Conservation (phyloP, 2,113 vertebrate species). For the Cyanoderma ruficeps region DNA sequence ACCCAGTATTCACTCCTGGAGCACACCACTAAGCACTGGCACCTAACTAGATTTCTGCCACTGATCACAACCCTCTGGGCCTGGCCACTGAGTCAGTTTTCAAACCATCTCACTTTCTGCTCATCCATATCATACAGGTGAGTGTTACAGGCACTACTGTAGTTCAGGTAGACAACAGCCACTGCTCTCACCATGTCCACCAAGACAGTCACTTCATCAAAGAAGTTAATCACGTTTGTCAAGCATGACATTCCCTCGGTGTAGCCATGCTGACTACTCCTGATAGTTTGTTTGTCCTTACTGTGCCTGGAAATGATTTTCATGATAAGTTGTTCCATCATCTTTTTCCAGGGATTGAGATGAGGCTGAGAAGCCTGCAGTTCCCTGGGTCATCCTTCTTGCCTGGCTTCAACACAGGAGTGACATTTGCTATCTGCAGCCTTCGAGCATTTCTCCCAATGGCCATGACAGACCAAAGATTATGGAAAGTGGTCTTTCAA, state of each 20-base stretch:
- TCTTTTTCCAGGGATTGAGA: accelerated
- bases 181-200: background rate
- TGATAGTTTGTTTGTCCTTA: background rate
- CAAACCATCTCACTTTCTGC: background rate
- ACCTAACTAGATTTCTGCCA: background rate
- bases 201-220: background rate
- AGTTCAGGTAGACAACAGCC: background rate
- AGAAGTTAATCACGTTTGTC: background rate
- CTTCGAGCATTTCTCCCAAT: accelerated
- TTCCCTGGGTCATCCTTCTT: background rate
- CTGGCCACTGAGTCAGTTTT: background rate
- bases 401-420: background rate
- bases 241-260: background rate
- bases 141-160: background rate
- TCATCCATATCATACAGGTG: background rate
- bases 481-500: background rate
- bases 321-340: background rate
- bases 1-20: accelerated
- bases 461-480: background rate
- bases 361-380: background rate
- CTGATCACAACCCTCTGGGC: background rate
- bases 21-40: background rate
- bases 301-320: background rate
- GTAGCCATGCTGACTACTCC: background rate
- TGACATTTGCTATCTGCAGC: background rate